Conservation (phyloP, 2,113 vertebrate genomes). For the Petaurus breviceps region DNA sequence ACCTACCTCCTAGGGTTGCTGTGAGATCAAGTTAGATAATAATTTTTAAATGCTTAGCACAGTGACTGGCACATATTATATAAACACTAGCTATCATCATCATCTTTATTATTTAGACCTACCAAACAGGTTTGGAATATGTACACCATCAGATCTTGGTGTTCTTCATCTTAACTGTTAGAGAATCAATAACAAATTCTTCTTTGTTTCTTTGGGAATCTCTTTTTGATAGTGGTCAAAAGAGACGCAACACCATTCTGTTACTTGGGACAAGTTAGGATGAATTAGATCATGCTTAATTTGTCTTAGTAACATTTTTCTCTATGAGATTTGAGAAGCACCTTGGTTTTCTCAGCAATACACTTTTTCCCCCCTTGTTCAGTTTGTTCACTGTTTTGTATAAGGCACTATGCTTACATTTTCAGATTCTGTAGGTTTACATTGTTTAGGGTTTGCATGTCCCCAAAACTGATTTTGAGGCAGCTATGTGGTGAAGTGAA, state of each 20-base stretch:
- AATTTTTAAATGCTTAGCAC: too few relatives aligned
- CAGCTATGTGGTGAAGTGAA: not conserved
- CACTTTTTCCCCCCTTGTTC: not conserved
- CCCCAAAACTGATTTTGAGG: not conserved
- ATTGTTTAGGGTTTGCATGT: not conserved
- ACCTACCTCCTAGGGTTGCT: too few relatives aligned
- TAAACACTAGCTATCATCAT: too few relatives aligned
- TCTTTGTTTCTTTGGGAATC: not conserved
- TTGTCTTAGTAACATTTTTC: not conserved
- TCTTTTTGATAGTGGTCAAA: not conserved
- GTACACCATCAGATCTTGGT: not conserved
- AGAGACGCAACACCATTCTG: not conserved
- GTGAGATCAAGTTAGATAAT: too few relatives aligned
- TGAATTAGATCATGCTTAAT: not conserved
- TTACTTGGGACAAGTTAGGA: not conserved
- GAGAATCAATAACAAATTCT: not conserved
- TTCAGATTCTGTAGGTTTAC: not conserved
- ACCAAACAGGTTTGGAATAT: not conserved
- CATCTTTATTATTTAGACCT: not conserved
- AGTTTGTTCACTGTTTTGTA: too few relatives aligned
- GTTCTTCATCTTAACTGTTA: not conserved
- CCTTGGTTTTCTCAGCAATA: not conserved
- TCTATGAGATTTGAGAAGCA: not conserved
- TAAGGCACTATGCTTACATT: not conserved
- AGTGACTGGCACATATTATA: too few relatives aligned